Conservation (phyloP, 92 coral and sea anemone species). For the Paragorgia papillata region DNA sequence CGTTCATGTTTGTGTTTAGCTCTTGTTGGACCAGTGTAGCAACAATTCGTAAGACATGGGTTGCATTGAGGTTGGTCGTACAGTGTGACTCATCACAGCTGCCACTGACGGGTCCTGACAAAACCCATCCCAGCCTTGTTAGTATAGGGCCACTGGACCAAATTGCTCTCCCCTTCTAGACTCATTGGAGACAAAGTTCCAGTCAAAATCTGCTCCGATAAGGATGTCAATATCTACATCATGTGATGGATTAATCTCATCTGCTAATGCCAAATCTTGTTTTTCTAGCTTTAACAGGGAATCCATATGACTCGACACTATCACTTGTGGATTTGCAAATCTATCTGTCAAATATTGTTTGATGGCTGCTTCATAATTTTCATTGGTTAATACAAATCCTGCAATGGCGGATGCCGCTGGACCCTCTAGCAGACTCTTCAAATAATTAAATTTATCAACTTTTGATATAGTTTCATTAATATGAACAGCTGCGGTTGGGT, state of each 20-base stretch:
- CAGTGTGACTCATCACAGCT: neutral
- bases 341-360: constrained; percentile 38
- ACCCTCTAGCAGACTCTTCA: constrained; percentile 40
- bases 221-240: constrained; percentile 37
- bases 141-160: constrained; percentile 21
- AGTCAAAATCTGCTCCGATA: constrained; percentile 23
- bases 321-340: too few relatives aligned
- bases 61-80: constrained; percentile 29
- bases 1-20: neutral
- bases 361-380: constrained; percentile 36
- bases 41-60: constrained; percentile 28
- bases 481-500: too few relatives aligned
- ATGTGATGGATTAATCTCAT: neutral
- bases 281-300: too few relatives aligned
- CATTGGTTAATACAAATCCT: constrained; percentile 43
- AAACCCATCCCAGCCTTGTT: constrained; percentile 27
- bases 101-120: constrained; percentile 21
- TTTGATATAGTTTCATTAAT: too few relatives aligned
- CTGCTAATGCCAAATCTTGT: constrained; percentile 33
- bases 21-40: constrained; percentile 10
- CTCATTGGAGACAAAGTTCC: constrained; percentile 38
- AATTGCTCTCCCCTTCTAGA: constrained; percentile 16
- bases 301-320: neutral
- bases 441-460: constrained; percentile 47
- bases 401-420: too few relatives aligned